Conservation (phyloP, 2,888 invertebrate species). For the Eupithecia exiguata region DNA sequence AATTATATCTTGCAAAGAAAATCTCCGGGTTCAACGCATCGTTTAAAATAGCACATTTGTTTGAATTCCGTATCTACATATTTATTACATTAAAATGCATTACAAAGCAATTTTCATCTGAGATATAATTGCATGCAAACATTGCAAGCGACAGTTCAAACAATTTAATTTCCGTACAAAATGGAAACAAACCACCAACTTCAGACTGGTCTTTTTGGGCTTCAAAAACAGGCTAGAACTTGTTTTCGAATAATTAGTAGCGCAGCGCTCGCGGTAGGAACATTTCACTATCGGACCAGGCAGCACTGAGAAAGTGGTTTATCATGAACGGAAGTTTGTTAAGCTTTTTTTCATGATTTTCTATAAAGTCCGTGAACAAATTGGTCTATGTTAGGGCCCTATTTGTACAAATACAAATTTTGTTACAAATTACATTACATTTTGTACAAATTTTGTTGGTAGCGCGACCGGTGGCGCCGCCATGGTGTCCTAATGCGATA, state of each 20-base stretch:
- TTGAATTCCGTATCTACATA: not conserved
- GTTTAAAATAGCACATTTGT: too few relatives aligned
- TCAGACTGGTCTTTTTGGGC: slow-evolving; percentile 46
- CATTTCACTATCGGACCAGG: slow-evolving; percentile 4
- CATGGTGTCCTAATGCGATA: too few relatives aligned
- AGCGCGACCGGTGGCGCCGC: too few relatives aligned
- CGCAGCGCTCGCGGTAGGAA: slow-evolving; percentile 12
- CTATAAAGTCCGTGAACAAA: too few relatives aligned
- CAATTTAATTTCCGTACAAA: slow-evolving; percentile 49
- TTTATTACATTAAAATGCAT: not conserved
- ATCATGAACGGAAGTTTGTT: too few relatives aligned
- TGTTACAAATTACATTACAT: too few relatives aligned
- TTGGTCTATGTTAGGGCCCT: too few relatives aligned
- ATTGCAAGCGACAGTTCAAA: slow-evolving; percentile 41
- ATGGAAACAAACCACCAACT: slow-evolving; percentile 47
- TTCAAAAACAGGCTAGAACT: slow-evolving; percentile 44
- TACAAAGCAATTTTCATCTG: not conserved
- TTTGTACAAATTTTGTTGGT: too few relatives aligned
- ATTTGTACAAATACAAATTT: too few relatives aligned
- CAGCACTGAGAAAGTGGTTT: not conserved
- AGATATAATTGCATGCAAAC: slow-evolving; percentile 13
- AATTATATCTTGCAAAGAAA: too few relatives aligned
- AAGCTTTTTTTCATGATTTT: not conserved
- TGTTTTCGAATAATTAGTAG: slow-evolving; percentile 54
- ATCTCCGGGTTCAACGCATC: too few relatives aligned